Evolutionary conservation across 2,113 vertebrate species (phyloP).

Genomic region (Lonchura striata): DNA sequence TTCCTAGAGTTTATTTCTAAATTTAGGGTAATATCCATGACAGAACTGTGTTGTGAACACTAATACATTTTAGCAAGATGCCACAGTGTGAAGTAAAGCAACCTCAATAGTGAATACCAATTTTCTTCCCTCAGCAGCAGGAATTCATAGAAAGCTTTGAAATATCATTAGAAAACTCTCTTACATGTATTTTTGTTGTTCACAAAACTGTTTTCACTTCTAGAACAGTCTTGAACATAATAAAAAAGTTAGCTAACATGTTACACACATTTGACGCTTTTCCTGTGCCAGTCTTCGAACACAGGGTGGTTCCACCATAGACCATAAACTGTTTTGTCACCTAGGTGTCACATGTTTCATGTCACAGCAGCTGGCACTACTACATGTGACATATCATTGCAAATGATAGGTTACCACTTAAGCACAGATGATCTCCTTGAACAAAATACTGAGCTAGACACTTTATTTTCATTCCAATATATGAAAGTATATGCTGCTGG

Average conservation of each 20-base stretch:
- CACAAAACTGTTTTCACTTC: neutral
- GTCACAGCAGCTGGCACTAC: neutral
- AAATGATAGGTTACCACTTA: neutral
- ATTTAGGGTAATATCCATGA: neutral
- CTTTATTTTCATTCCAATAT: neutral
- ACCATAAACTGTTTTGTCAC: neutral
- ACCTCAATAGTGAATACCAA: neutral
- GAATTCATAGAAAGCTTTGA: neutral
- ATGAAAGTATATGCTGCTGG: neutral
- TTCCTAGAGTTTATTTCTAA: neutral
- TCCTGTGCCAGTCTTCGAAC: neutral
- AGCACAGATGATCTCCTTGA: neutral
- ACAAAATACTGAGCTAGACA: neutral
- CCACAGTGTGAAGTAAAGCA: neutral
- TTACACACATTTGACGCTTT: neutral
- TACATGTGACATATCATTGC: neutral
- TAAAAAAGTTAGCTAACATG: neutral
- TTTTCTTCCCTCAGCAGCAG: neutral
- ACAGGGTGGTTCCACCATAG: fast-evolving
- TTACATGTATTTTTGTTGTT: neutral
- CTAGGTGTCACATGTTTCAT: neutral
- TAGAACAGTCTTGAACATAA: neutral
- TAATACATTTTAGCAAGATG: neutral
- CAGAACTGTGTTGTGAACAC: neutral
- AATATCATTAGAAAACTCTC: neutral